Evolutionary conservation across 2,888 invertebrate species (phyloP), one percentile per base, ranked within the genome.

Genomic region (Cheiracanthium punctorium): DNA sequence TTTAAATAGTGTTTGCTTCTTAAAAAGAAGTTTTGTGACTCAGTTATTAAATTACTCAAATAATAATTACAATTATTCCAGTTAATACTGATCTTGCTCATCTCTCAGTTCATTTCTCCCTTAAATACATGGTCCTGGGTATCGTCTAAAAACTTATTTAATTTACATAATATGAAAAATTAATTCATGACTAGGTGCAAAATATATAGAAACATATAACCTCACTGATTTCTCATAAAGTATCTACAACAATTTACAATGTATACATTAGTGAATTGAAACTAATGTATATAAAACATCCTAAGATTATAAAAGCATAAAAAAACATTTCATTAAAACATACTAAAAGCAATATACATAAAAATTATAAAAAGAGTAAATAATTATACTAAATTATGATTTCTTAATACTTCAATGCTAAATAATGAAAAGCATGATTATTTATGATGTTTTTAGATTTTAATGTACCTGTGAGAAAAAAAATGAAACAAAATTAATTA

Each of bases 311-410:
- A 48, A 48, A 58, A 58, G 12, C 1, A 37, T 24, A 1, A 58
- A 24, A 58, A 20, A 58, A 24, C 17, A 17, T 12, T 24, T 17
- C 24, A 58, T 24, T 24, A 58, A 58, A 24, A 24, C 24, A 58
- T 58, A 48, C 24, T 24, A 58, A 58, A 58, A 58, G 58, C 58
- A 58, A 58, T 58, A 58, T 58, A 58, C 58, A 58, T 24, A 58
- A 58, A 48, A 48, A 58, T 5, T 17, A 2, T 58, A 58, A 58
- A 48, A 48, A 48, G 14, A 58, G 17, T 58, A 58, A 58, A 58
- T 58, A 20, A 58, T 48, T 17, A 48, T 20, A 58, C 58, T 24
- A 4, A 24, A 58, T 24, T 58, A 20, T 17, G 17, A 24, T 58
- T 5, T 58, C 12, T 24, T 5, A 58, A 58, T 58, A 5, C 24